phyloP scores from a whole-genome alignment of 35 echinoderm and acorn worm species.

The Ophiothrix spiculata region DNA sequence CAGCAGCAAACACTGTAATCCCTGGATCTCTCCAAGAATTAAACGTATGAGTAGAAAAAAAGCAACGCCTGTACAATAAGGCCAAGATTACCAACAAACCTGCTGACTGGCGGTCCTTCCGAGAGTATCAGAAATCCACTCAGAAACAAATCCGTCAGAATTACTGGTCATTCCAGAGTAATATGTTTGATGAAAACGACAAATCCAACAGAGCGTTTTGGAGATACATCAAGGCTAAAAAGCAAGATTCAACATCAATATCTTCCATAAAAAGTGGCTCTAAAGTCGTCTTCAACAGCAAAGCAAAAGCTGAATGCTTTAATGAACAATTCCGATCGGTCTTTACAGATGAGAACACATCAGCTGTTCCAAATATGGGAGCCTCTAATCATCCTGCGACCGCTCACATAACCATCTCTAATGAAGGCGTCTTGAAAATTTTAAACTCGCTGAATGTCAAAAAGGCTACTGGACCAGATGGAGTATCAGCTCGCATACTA shows the following conservation, averaged over 20 bases:
- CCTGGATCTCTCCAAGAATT: background rate
- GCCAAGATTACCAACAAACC: background rate
- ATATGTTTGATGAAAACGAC: background rate
- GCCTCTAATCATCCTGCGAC: too few species aligned
- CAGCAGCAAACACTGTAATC: background rate
- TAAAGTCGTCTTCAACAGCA: too few species aligned
- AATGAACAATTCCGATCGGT: too few species aligned
- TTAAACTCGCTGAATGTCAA: too few species aligned
- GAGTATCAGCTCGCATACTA: too few species aligned
- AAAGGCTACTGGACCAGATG: too few species aligned
- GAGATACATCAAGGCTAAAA: background rate
- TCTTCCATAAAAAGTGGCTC: too few species aligned
- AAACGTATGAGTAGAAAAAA: background rate
- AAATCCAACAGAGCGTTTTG: background rate
- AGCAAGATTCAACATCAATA: background rate
- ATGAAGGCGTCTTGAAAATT: too few species aligned
- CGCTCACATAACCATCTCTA: too few species aligned
- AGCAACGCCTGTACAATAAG: background rate
- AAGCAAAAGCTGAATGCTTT: too few species aligned
- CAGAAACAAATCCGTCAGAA: background rate
- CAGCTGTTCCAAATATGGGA: too few species aligned
- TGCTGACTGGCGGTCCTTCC: background rate
- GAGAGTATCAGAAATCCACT: background rate
- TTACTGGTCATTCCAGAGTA: background rate
- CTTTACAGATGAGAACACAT: too few species aligned